A percentile compares a stretch with the other conserved stretches of the same genome.
Conservation (phyloP, 2,113 vertebrate species). For the Notiomystis cincta region DNA sequence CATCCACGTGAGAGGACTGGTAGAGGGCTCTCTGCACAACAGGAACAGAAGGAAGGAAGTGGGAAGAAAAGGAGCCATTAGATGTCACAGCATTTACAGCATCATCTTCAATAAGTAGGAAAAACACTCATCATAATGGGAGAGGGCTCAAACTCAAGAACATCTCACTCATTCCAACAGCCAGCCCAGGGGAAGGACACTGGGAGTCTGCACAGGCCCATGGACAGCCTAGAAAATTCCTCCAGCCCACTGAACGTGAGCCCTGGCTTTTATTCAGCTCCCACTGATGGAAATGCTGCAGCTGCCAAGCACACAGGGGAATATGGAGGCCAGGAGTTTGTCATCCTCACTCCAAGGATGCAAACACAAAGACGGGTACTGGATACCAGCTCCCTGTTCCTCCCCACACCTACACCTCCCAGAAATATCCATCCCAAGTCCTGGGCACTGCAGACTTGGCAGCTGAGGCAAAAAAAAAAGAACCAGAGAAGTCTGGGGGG, state of each 20-base stretch:
- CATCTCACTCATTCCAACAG: background rate
- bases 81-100: background rate
- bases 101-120: background rate
- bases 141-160: background rate
- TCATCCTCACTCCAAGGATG: background rate
- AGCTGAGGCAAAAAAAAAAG: background rate
- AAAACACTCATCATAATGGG: background rate
- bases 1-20: slow-evolving; percentile 97
- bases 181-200: background rate
- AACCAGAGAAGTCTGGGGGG: background rate
- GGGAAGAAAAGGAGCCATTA: background rate
- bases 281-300: rapidly evolving
- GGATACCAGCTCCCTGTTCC: background rate
- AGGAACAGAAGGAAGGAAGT: background rate
- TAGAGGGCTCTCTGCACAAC: slow-evolving; percentile 87
- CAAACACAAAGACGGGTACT: background rate
- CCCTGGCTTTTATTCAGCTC: background rate
- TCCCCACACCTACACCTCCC: background rate
- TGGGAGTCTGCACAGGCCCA: background rate
- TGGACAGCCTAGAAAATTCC: background rate
- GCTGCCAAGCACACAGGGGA: background rate
- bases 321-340: background rate
- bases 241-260: background rate
- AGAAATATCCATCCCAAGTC: background rate
- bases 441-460: background rate